Percentiles rank a stretch among this genome's conserved stretches.
Conservation (phyloP, 2,797 vertebrate species). For the Hemibagrus guttatus region DNA sequence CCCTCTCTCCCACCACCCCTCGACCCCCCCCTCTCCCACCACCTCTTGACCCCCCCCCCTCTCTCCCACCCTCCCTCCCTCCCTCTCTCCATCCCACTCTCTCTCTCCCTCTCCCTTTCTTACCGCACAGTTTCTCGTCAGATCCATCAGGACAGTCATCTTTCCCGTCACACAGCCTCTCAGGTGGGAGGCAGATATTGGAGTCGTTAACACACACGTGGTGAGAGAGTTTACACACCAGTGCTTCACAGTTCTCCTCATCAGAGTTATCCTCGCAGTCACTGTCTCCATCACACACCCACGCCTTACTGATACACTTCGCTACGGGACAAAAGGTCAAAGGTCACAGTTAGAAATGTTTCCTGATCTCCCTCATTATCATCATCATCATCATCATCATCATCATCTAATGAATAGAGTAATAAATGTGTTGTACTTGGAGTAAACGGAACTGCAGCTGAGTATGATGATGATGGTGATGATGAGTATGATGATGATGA, state of each 20-base stretch:
- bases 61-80: no score
- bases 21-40: no score
- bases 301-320: slow-evolving; percentile 92
- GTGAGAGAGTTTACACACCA: slow-evolving; percentile 93
- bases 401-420: no score
- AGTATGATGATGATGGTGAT: no score
- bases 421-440: no score
- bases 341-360: no score
- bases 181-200: slow-evolving; percentile 89
- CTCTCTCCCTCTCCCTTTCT: no score
- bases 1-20: no score
- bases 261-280: slow-evolving; percentile 97
- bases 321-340: neutral
- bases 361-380: neutral
- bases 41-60: no score
- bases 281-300: slow-evolving; percentile 95
- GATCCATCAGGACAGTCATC: slow-evolving; percentile 92
- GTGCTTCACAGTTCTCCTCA: slow-evolving; percentile 91
- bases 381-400: neutral
- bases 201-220: slow-evolving; percentile 93
- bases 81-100: no score
- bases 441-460: no score
- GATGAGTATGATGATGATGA: no score
- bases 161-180: slow-evolving; percentile 90
- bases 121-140: slow-evolving; percentile 94